Evolutionary conservation across 2,888 invertebrate species (phyloP).

Genomic region (Drosophila anomelani): DNA sequence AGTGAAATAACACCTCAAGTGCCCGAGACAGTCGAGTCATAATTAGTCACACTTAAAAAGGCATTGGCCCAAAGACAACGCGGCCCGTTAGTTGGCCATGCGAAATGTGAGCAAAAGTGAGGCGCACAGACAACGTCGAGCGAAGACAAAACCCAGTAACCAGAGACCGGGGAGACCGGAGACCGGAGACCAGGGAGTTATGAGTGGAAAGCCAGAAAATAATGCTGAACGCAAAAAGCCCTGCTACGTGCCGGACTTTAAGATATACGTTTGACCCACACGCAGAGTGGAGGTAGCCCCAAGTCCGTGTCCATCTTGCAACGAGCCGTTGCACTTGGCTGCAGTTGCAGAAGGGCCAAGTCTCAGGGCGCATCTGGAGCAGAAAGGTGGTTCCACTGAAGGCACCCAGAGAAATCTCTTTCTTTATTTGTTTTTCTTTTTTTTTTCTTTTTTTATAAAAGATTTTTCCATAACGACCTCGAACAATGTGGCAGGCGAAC

Average conservation of each 20-base stretch:
- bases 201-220: slow-evolving; percentile 58
- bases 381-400: slow-evolving; percentile 59
- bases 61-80: slow-evolving; percentile 69
- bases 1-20: slow-evolving; percentile 42
- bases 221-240: slow-evolving; percentile 49
- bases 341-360: slow-evolving; percentile 69
- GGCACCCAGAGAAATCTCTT: slow-evolving; percentile 28
- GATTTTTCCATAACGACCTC: slow-evolving; percentile 45
- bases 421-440: not conserved
- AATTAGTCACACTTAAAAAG: slow-evolving; percentile 80
- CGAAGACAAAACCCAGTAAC: slow-evolving; percentile 54
- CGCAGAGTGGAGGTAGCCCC: slow-evolving; percentile 10
- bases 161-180: slow-evolving; percentile 44
- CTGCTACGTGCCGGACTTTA: slow-evolving; percentile 58
- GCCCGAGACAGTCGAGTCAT: slow-evolving; percentile 53
- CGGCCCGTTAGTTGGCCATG: slow-evolving; percentile 66
- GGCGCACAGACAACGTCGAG: slow-evolving; percentile 26
- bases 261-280: slow-evolving; percentile 40
- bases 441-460: not conserved
- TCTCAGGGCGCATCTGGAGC: slow-evolving; percentile 65
- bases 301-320: slow-evolving; percentile 53
- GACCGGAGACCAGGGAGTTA: slow-evolving; percentile 35
- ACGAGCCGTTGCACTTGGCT: slow-evolving; percentile 70
- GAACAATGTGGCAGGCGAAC: slow-evolving; percentile 66
- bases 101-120: slow-evolving; percentile 67